Base-by-base conservation (phyloP, 2,113 vertebrate genomes). In the Oreochromis spilurus region DNA sequence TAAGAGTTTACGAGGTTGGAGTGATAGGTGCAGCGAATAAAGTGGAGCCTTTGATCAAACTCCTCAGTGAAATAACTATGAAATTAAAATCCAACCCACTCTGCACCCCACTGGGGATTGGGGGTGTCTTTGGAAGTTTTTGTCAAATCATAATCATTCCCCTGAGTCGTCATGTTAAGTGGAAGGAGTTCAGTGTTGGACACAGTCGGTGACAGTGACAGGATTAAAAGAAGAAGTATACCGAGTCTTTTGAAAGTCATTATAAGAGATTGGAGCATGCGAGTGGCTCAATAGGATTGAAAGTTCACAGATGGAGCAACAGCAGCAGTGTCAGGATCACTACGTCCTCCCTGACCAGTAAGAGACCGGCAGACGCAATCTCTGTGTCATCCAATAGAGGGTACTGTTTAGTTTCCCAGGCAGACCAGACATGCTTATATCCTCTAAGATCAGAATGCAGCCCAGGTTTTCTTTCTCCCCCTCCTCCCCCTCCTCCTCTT, bases 311-410 rank as follows among this genome's bases (percentile, higher is more conserved):
- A 75, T 11, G 58, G 43, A 29, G 45, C 29, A 17, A 17, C 8
- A 4, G 3, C 36, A 62, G 2, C 60, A 62, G 36, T 13, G 9
- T 0, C 0, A 2, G 5, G 24, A 75, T 75, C 70, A 40, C 0
- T 1, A 10, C 0, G 4, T 81, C 48, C 48, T 70, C 38, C 40
- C 31, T 79, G 84, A 38, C 17, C n/a, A 86, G 84, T 90, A 84
- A 89, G 52, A 7, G 78, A 13, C 38, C 26, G 5, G 3, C 45
- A 36, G 50, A 26, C 13, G 90, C 93, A 95, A 82, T 95, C 80
- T 91, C 90, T 24, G 10, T 88, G 67, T 88, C 89, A 84, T 92
- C 96, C 96, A 95, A 96, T 85, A 97, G 96, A 96, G 95, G 96
- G 95, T 83, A 89, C 92, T 96, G 92, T 97, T 96, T 94, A 90